Evolutionary conservation across 2,113 vertebrate genomes (phyloP), one percentile per base, ranked within the genome.

Genomic region (Pomatorhinus ruficollis): DNA sequence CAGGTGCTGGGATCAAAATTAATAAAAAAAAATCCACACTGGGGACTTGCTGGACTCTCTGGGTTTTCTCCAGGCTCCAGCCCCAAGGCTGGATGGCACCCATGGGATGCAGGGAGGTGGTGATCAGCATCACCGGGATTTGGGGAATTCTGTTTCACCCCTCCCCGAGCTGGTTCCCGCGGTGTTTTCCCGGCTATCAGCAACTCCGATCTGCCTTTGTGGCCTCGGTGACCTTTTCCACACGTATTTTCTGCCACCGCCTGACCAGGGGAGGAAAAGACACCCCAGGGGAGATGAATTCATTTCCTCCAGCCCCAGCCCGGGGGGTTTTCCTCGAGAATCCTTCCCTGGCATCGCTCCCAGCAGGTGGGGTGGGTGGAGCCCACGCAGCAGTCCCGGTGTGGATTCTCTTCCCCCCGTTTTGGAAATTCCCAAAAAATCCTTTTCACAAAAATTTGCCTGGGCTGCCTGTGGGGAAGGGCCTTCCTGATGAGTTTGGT

Each of bases 111-210:
- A 2, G 30, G 54, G 56, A 37, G n/a, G 40, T 0, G 15, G 25
- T 0, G 11, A 40, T 28, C 35, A 22, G 39, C 11, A 33, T 5
- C 74, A 4, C 11, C 1, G 8, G 72, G 64, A 31, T 0, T 3
- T 23, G 45, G n/a, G 11, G 42, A 37, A 30, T 47, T 82, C 18
- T 45, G 37, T 33, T 37, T 6, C n/a, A 20, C 3, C n/a, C 15
- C 33, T 65, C 50, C 1, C 2, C 0, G 3, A 11, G 49, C 54
- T 3, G 6, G 15, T 40, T 9, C 33, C 47, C 0, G 1, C 0
- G 30, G n/a, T 63, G 60, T 6, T 81, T 91, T 88, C 60, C 27
- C 49, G 9, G 54, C 79, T 88, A 49, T 88, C 86, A 66, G 83
- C 70, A 49, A 42, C 91, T 33, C 20, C 22, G 7, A 61, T 82